A percentile compares a stretch with the other conserved stretches of the same genome.
Evolutionary conservation across 1,140 invertebrate species (phyloP).

Genomic region (Brachionus angularis): DNA sequence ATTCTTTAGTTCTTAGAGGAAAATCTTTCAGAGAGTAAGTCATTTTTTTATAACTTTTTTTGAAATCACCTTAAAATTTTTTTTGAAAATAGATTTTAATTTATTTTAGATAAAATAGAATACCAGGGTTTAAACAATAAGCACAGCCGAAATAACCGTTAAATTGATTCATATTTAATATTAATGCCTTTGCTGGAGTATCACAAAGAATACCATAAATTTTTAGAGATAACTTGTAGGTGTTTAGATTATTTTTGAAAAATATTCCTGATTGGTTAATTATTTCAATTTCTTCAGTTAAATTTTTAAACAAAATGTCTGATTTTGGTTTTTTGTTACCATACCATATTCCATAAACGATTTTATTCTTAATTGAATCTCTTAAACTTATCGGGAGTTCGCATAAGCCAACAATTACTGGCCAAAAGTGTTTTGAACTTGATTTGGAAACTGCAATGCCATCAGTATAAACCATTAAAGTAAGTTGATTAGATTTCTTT

Average conservation of each 20-base stretch:
- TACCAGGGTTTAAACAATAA: slow-evolving; percentile 25
- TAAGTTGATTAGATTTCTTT: not conserved
- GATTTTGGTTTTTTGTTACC: slow-evolving; percentile 4
- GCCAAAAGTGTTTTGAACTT: slow-evolving; percentile 8
- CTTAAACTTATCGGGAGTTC: not conserved
- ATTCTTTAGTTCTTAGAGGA: not conserved
- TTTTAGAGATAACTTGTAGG: not conserved
- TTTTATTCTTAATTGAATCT: not conserved
- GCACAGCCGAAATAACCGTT: not conserved
- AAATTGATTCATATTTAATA: slow-evolving; percentile 25
- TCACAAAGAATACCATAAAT: slow-evolving; percentile 1
- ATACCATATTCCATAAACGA: not conserved
- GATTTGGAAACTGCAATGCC: slow-evolving; percentile 1
- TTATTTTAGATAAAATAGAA: not conserved
- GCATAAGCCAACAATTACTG: not conserved
- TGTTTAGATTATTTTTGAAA: not conserved
- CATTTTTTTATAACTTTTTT: slow-evolving; percentile 7
- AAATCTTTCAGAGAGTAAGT: slow-evolving; percentile 15
- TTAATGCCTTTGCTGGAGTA: slow-evolving; percentile 2
- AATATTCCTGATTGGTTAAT: not conserved
- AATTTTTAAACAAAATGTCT: not conserved
- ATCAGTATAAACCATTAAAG: slow-evolving; percentile 8
- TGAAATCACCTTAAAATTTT: not conserved
- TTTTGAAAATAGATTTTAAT: not conserved
- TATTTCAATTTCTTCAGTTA: not conserved